Conservation (phyloP, 2,113 vertebrate genomes). For the Raja brachyura region DNA sequence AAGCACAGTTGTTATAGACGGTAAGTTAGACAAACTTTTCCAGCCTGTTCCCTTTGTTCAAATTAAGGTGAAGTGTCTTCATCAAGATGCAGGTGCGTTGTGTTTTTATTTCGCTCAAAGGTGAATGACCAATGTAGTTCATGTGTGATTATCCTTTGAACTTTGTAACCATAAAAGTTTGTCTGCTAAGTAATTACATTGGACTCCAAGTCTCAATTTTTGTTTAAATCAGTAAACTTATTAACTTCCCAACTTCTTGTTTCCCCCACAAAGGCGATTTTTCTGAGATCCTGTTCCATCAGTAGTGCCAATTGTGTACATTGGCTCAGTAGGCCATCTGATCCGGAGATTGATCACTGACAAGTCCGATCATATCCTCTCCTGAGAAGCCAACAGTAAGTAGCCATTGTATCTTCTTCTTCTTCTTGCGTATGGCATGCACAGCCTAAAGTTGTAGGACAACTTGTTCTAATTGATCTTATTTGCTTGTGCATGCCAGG, state of each 20-base stretch:
- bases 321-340: background rate
- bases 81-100: background rate
- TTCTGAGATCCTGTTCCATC: background rate
- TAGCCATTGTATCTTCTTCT: too few relatives aligned
- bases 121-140: background rate
- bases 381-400: background rate
- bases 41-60: background rate
- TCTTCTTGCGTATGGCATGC: too few relatives aligned
- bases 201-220: background rate
- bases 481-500: too few relatives aligned
- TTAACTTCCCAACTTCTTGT: background rate
- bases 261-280: background rate
- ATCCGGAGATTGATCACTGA: background rate
- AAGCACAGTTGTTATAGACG: background rate
- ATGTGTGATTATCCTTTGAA: background rate
- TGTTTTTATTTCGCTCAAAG: background rate
- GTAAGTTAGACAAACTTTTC: background rate
- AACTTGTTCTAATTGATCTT: too few relatives aligned
- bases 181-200: background rate
- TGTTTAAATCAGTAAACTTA: background rate
- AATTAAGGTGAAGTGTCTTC: slow-evolving; percentile 15
- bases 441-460: too few relatives aligned
- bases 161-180: background rate
- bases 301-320: background rate
- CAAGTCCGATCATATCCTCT: background rate